phyloP scores from a whole-genome alignment of 2,113 vertebrate species.

The Nannospalax galili region DNA sequence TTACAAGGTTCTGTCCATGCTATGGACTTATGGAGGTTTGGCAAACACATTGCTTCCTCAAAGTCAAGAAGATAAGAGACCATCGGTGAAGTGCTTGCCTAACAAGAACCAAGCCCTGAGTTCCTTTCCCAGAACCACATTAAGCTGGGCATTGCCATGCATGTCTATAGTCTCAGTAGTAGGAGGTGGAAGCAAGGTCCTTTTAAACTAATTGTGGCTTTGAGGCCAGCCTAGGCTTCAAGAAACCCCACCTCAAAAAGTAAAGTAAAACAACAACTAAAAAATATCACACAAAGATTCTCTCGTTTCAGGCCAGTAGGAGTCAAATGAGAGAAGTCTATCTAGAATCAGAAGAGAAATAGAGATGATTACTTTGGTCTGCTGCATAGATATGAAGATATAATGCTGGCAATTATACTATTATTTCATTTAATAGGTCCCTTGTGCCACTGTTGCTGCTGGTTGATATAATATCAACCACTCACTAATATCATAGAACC shows the following conservation, averaged over 20 bases:
- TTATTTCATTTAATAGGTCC: accelerated
- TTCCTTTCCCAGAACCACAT: neutral
- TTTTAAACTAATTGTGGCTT: neutral
- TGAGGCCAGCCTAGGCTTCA: neutral
- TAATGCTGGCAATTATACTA: neutral
- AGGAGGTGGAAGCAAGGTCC: neutral
- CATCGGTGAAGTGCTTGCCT: neutral
- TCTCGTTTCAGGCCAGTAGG: neutral
- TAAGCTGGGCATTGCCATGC: neutral
- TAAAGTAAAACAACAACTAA: neutral
- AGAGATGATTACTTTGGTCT: accelerated
- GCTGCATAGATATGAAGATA: neutral
- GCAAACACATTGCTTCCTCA: neutral
- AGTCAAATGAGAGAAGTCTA: neutral
- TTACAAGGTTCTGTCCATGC: neutral
- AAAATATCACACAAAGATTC: neutral
- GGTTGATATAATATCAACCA: neutral
- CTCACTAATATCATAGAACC: no score
- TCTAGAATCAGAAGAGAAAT: neutral
- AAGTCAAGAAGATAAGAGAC: neutral
- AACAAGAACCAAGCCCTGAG: no score
- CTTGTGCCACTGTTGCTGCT: no score
- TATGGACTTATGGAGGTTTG: neutral
- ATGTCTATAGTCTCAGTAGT: neutral
- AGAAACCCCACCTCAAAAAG: neutral